Percentiles rank a stretch among this genome's conserved stretches.
Evolutionary conservation across 1,140 invertebrate genomes (phyloP).

Genomic region (Pectinophora gossypiella): DNA sequence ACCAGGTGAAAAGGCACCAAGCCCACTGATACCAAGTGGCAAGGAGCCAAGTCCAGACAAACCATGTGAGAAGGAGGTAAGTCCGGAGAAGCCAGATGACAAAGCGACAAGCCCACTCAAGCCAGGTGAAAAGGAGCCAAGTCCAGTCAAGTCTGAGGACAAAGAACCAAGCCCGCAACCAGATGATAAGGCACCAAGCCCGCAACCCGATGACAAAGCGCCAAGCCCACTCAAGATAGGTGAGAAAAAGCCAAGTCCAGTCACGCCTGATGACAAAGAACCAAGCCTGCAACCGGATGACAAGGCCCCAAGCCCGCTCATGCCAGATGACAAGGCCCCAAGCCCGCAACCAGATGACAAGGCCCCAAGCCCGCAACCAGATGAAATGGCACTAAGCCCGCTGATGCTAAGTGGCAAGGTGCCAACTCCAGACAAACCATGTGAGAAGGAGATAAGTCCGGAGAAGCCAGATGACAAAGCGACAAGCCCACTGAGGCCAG

Average conservation of each 20-base stretch:
- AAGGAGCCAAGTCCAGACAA: too few relatives aligned
- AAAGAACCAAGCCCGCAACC: too few relatives aligned
- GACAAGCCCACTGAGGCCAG: neutral
- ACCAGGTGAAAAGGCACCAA: too few relatives aligned
- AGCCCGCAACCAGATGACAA: neutral
- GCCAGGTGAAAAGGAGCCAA: too few relatives aligned
- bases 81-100: too few relatives aligned
- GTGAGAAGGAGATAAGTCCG: neutral
- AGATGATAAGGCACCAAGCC: too few relatives aligned
- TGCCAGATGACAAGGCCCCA: neutral
- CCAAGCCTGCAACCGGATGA: neutral
- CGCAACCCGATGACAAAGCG: conserved; percentile 8
- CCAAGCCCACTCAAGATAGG: conserved; percentile 9
- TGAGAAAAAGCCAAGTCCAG: conserved; percentile 9
- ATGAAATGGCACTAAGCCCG: conserved; percentile 6
- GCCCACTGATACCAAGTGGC: too few relatives aligned
- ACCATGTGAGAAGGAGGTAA: too few relatives aligned
- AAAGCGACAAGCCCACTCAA: too few relatives aligned
- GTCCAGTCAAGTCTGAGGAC: too few relatives aligned
- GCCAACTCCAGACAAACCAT: too few relatives aligned
- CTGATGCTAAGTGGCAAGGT: neutral
- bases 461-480: neutral
- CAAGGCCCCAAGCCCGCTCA: neutral
- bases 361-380: conserved; percentile 4
- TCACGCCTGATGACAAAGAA: neutral